phyloP scores from a whole-genome alignment of 2,797 vertebrate species.

The Epinephelus awoara region DNA sequence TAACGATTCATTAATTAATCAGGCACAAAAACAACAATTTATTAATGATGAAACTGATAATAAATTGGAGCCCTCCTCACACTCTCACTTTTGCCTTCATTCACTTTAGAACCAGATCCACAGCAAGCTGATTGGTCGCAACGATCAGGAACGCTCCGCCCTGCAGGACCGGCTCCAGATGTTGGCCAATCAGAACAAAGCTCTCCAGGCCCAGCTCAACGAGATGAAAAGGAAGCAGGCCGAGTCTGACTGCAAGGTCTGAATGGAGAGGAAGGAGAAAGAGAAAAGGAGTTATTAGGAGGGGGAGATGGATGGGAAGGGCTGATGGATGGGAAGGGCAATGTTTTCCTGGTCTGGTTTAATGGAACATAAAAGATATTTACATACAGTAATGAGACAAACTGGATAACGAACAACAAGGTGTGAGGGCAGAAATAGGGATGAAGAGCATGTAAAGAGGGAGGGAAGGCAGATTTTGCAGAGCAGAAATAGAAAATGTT shows the following conservation, averaged over 20 bases:
- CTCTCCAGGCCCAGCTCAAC: slow-evolving; percentile 91
- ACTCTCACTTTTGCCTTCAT: slow-evolving; percentile 1
- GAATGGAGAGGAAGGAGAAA: neutral
- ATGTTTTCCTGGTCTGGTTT: neutral
- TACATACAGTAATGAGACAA: neutral
- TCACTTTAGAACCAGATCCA: slow-evolving; percentile 91
- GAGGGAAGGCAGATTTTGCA: too few relatives aligned
- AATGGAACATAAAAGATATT: neutral
- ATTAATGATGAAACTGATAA: neutral
- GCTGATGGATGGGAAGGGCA: neutral
- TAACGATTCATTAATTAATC: neutral
- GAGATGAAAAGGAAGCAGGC: slow-evolving; percentile 95
- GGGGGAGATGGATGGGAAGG: neutral
- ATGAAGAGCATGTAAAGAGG: neutral
- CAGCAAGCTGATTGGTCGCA: slow-evolving; percentile 89
- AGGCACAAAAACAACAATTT: neutral
- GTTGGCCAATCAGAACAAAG: slow-evolving; percentile 92
- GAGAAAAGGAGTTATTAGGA: neutral
- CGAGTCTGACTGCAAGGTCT: slow-evolving; percentile 94
- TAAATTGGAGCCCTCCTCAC: neutral
- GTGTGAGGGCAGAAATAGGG: neutral
- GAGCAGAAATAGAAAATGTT: slow-evolving; percentile 15
- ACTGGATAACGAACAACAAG: neutral
- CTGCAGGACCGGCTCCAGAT: slow-evolving; percentile 93
- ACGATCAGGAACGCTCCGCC: slow-evolving; percentile 91